Percentiles rank a stretch among this genome's conserved stretches.
Conservation (phyloP, 2,797 vertebrate genomes). For the Parotocinclus haroldoi region DNA sequence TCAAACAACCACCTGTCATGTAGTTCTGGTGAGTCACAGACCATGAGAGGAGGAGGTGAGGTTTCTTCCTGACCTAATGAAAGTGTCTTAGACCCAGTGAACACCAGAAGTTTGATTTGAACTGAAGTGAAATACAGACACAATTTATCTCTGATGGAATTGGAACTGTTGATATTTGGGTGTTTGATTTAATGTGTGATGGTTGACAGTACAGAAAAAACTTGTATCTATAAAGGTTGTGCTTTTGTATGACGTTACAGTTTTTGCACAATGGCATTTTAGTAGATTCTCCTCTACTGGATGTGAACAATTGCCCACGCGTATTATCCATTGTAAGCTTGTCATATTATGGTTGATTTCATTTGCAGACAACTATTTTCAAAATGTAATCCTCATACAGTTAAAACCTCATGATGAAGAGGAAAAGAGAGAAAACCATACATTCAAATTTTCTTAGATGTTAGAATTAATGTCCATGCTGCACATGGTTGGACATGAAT, state of each 20-base stretch:
- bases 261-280: no score
- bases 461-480: no score
- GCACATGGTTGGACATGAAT: no score
- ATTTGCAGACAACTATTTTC: constrained; percentile 37
- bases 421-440: constrained; percentile 2
- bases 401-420: constrained; percentile 40
- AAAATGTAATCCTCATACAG: constrained; percentile 46
- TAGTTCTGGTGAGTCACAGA: not conserved
- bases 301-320: no score
- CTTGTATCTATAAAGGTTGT: no score
- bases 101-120: no score
- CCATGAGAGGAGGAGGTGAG: constrained; percentile 7
- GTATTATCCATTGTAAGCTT: constrained; percentile 46
- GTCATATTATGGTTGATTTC: constrained; percentile 57
- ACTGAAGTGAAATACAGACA: no score
- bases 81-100: constrained; percentile 3
- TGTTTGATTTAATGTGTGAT: no score
- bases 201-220: no score
- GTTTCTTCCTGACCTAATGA: constrained; percentile 6
- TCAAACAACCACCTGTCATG: not conserved
- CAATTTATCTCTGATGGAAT: no score
- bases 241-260: no score
- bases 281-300: not conserved
- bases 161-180: no score
- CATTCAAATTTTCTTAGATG: not conserved